Conservation (phyloP, 2,113 vertebrate genomes). For the Steatornis caripensis region DNA sequence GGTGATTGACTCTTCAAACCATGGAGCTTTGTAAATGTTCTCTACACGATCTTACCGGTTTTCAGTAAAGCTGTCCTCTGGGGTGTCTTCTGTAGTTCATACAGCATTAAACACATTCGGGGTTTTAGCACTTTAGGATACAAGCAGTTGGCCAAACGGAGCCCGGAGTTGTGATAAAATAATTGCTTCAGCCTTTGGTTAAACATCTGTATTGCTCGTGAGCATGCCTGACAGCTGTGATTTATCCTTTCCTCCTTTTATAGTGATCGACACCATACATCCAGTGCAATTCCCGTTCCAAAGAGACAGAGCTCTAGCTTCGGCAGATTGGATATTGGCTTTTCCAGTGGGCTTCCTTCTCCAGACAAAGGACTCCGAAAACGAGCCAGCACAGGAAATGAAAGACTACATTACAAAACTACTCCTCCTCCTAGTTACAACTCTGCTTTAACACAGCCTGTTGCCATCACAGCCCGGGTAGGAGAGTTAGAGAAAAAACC, state of each 20-base stretch:
- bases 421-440: conserved; percentile 82
- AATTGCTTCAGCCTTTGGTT: background rate
- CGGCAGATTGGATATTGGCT: conserved; percentile 72
- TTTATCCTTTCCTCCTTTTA: conserved; percentile 6
- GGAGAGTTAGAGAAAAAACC: conserved; percentile 63
- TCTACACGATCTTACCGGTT: fast-evolving
- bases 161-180: background rate
- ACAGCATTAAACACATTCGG: background rate
- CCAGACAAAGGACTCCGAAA: conserved; percentile 86
- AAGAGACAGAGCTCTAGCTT: conserved; percentile 81
- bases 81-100: background rate
- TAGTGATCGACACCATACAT: conserved; percentile 88
- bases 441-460: conserved; percentile 64
- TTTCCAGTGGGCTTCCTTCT: conserved; percentile 76
- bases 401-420: conserved; percentile 79
- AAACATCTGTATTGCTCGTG: background rate
- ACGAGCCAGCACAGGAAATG: conserved; percentile 83
- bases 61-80: background rate
- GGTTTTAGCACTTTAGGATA: background rate
- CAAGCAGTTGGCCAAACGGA: background rate
- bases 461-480: background rate
- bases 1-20: background rate
- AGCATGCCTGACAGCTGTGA: background rate
- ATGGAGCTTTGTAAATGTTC: background rate
- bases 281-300: conserved; percentile 89